phyloP scores from a whole-genome alignment of 2,113 vertebrate species.

The Dipodomys stephensi region DNA sequence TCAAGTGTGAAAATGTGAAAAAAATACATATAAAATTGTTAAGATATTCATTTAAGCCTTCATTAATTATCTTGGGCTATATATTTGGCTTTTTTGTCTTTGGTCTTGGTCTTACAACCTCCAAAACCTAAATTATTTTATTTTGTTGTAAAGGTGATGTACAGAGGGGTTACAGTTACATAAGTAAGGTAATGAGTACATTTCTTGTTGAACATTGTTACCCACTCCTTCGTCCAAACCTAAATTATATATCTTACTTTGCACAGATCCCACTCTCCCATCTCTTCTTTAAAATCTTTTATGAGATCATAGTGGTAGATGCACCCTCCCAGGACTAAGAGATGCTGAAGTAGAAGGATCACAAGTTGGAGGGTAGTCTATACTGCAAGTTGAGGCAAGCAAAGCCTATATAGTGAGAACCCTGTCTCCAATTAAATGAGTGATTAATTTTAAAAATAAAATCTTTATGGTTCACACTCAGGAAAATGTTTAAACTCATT shows the following conservation, averaged over 20 bases:
- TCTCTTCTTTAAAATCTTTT: slow-evolving; percentile 35
- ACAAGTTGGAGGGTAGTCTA: background rate
- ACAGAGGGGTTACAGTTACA: too few species aligned
- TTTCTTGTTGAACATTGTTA: too few species aligned
- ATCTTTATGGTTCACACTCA: background rate
- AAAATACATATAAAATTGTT: slow-evolving; percentile 21
- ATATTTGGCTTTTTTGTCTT: slow-evolving; percentile 31
- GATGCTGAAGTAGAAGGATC: background rate
- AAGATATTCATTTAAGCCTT: slow-evolving; percentile 35
- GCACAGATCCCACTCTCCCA: background rate
- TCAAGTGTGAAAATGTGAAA: slow-evolving; percentile 29
- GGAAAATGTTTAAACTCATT: slow-evolving; percentile 36
- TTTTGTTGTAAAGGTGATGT: too few species aligned
- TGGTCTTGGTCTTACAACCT: background rate
- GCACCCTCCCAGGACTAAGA: background rate
- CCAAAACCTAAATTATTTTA: slow-evolving; percentile 35
- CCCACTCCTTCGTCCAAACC: background rate
- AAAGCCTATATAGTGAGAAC: background rate
- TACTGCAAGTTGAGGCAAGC: background rate
- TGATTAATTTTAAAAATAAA: background rate
- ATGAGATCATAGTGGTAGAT: background rate
- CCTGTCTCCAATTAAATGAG: background rate
- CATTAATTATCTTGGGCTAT: background rate
- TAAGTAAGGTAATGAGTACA: too few species aligned
- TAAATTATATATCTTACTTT: slow-evolving; percentile 21